Evolutionary conservation across 2,797 vertebrate species (phyloP), one percentile per base, ranked within the genome.

Genomic region (Erethizon dorsatum): DNA sequence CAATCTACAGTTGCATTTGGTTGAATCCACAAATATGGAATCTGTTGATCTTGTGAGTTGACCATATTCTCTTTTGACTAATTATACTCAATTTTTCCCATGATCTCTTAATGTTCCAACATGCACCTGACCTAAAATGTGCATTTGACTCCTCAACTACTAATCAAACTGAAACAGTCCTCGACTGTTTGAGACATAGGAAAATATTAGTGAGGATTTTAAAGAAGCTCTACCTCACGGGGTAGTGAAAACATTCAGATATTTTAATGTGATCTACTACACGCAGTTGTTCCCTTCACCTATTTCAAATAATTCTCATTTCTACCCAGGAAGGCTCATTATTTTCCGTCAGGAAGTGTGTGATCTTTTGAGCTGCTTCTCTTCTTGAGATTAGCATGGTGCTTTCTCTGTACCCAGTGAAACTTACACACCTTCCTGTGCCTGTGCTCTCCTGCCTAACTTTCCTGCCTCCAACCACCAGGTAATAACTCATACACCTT

Each of bases 11-110:
- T 13, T 47, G 24, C 13, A 33, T 28, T 63, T 82, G 6, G 1
- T 59, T 75, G 41, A 77, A 7, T 75, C 41, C 41, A 77, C 24
- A 88, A 20, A 33, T n/a, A 26, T 59, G 1, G 7, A 20, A 12
- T 67, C 50, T 69, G 6, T 28, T 69, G 77, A 67, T 22, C 22
- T 22, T 15, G n/a, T 2, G 14, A 47, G 28, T 52, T 78, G 47
- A 50, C 18, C 18, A 1, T n/a, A 33, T 89, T 47, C 65, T 45
- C 33, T 65, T 88, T 88, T 69, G 73, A 45, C 31, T 50, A 59
- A 79, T 88, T 91, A 82, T n/a, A n/a, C 22, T 67, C 37, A 6
- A 24, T 94, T 94, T 94, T 91, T 56, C 31, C 54, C 12, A n/a
- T n/a, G 47, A 59, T 41, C 26, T 57, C 6, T 24, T 22, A 67